Evolutionary conservation across 2,113 vertebrate species (phyloP).

Genomic region (Oostethus manadensis): DNA sequence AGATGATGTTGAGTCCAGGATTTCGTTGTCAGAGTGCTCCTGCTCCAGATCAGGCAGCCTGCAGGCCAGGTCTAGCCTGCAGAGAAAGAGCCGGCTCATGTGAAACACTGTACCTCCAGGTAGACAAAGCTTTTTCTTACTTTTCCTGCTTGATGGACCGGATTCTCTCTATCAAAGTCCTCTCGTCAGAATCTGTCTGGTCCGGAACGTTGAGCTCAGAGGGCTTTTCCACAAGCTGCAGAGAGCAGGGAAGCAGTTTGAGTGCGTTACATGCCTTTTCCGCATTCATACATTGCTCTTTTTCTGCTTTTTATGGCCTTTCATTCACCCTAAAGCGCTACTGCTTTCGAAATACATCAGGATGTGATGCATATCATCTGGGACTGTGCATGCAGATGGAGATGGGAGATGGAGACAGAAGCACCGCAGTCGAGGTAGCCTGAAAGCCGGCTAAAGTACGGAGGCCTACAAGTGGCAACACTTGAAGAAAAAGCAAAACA

Average conservation of each 20-base stretch:
- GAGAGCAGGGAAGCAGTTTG: constrained; percentile 17
- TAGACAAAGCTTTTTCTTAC: constrained; percentile 54
- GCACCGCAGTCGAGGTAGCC: no score
- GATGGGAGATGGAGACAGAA: no score
- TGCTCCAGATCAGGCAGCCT: constrained; percentile 86
- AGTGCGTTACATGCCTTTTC: no score
- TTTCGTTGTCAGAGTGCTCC: constrained; percentile 84
- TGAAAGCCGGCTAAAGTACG: no score
- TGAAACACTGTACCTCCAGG: not conserved
- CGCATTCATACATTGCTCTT: no score
- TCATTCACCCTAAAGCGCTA: no score
- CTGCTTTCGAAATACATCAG: no score
- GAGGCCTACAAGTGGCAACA: no score
- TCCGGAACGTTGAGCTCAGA: constrained; percentile 34
- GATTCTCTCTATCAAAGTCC: constrained; percentile 80
- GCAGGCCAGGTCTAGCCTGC: constrained; percentile 83
- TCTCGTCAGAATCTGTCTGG: constrained; percentile 62
- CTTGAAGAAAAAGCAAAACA: no score
- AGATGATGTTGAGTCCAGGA: constrained; percentile 77
- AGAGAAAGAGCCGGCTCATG: not conserved
- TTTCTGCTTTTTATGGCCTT: no score
- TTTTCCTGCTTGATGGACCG: constrained; percentile 92
- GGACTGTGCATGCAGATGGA: no score
- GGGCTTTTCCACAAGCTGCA: constrained; percentile 50
- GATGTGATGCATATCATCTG: no score